These are phyloP conservation scores for Drosophila truncata DNA, from an alignment of 1,140 invertebrate species.

Conservation along the genomic window DNA sequence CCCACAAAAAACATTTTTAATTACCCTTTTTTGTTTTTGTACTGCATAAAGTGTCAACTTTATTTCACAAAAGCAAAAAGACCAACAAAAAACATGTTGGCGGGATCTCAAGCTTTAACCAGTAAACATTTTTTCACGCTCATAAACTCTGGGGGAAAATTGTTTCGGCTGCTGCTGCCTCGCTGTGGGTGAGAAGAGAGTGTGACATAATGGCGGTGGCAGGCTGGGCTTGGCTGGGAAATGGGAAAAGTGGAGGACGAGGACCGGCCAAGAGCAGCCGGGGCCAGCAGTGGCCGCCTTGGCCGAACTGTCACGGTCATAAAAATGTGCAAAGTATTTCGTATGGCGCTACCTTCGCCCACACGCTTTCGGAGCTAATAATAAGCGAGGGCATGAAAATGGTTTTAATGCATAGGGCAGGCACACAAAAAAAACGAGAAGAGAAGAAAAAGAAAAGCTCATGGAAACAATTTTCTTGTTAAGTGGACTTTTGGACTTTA, in stretches of 20 bases:
- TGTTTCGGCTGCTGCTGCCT: constrained; percentile 36
- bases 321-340: constrained; percentile 76
- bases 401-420: constrained; percentile 60
- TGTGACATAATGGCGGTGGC: constrained; percentile 38
- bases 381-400: constrained; percentile 51
- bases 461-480: constrained; percentile 67
- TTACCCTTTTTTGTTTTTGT: constrained; percentile 23
- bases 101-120: constrained; percentile 42
- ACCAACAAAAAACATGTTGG: constrained; percentile 40
- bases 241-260: constrained; percentile 7
- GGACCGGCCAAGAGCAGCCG: constrained; percentile 12
- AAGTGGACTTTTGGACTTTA: constrained; percentile 64
- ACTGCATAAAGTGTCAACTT: constrained; percentile 33
- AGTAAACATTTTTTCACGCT: constrained; percentile 66
- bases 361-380: constrained; percentile 44
- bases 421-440: constrained; percentile 4
- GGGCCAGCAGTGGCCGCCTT: constrained; percentile 15
- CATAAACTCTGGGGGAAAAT: constrained; percentile 68
- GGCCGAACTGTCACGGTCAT: constrained; percentile 49
- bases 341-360: constrained; percentile 23
- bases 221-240: constrained; percentile 41
- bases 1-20: constrained; percentile 27
- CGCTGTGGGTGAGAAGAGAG: constrained; percentile 8
- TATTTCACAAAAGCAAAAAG: constrained; percentile 28
- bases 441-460: constrained; percentile 19